phyloP scores from a whole-genome alignment of 1,140 invertebrate species.

The Neocloeon triangulifer region DNA sequence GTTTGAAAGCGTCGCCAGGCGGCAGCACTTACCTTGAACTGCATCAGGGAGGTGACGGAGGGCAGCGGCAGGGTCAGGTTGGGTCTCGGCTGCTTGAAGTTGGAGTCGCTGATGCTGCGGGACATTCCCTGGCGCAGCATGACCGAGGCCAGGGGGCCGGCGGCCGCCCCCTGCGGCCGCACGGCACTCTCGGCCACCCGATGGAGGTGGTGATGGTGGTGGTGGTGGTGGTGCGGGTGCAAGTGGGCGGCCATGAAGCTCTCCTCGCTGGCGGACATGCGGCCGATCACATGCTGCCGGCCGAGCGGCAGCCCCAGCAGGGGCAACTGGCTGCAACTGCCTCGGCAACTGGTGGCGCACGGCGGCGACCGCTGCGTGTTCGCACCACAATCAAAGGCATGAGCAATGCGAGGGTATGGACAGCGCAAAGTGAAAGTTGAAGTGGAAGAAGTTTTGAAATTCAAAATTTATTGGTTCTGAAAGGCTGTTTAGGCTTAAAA shows the following conservation, averaged over 20 bases:
- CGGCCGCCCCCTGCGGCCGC: slow-evolving; percentile 1
- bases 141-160: slow-evolving; percentile 5
- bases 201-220: too few relatives aligned
- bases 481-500: too few relatives aligned
- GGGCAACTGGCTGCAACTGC: too few relatives aligned
- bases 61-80: slow-evolving; percentile 18
- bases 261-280: slow-evolving; percentile 1
- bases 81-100: slow-evolving; percentile 15
- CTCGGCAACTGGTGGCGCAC: too few relatives aligned
- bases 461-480: too few relatives aligned
- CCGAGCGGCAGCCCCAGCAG: background rate
- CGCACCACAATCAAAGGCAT: too few relatives aligned
- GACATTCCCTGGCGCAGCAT: slow-evolving; percentile 12
- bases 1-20: too few relatives aligned
- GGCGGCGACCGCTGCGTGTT: too few relatives aligned
- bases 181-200: background rate
- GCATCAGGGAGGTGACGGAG: slow-evolving; percentile 19
- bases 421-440: too few relatives aligned
- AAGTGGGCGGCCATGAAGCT: background rate
- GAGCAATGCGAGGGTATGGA: too few relatives aligned
- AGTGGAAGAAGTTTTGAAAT: too few relatives aligned
- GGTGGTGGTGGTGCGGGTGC: too few relatives aligned
- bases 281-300: background rate
- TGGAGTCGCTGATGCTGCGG: slow-evolving; percentile 18
- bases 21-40: slow-evolving; percentile 16